Evolutionary conservation across 2,113 vertebrate genomes (phyloP).

Genomic region (Macrotus californicus): DNA sequence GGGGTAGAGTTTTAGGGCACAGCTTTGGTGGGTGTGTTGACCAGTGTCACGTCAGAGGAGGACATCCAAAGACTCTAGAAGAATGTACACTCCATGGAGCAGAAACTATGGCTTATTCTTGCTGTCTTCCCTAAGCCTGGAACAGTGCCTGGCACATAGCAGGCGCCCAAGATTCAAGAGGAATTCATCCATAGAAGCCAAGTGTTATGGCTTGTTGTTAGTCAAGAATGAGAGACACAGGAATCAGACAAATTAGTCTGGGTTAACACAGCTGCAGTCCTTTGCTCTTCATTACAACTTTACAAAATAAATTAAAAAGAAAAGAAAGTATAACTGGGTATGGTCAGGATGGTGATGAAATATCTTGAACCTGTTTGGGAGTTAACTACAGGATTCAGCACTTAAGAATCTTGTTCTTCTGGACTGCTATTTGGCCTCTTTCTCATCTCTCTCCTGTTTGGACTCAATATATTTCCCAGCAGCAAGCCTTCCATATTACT

Average conservation of each 20-base stretch:
- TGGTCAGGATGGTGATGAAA: neutral
- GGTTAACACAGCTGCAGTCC: neutral
- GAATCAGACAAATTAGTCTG: neutral
- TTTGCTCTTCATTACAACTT: neutral
- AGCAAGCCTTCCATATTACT: conserved; percentile 39
- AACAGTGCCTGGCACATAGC: neutral
- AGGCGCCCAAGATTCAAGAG: neutral
- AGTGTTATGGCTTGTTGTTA: neutral
- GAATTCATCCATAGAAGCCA: neutral
- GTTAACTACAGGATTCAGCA: neutral
- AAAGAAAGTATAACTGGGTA: neutral
- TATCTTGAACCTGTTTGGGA: neutral
- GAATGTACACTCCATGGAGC: neutral
- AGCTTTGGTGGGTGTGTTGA: neutral
- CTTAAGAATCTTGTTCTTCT: neutral
- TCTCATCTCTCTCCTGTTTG: conserved; percentile 29
- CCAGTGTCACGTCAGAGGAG: neutral
- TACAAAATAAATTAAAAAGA: neutral
- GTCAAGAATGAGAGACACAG: neutral
- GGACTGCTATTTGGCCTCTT: neutral
- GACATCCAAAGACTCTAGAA: neutral
- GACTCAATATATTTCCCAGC: conserved; percentile 44
- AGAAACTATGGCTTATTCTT: neutral
- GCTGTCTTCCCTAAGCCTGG: neutral
- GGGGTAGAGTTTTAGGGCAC: neutral